Evolutionary conservation across 1,140 invertebrate species (phyloP).

Genomic region (Tribolium madens): DNA sequence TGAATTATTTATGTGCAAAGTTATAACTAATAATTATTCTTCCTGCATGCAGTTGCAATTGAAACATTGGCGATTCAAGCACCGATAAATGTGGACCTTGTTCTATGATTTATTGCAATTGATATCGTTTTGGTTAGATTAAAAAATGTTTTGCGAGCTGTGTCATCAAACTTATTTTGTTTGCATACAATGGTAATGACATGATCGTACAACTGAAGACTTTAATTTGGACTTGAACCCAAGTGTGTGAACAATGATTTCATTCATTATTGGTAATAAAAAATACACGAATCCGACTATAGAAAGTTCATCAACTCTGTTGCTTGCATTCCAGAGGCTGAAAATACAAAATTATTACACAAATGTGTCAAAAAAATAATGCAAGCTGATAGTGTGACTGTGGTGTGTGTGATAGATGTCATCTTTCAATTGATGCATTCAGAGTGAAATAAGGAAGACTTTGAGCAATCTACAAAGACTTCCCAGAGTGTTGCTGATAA

Average conservation of each 20-base stretch:
- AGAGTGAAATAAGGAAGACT: not conserved
- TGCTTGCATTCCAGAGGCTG: not conserved
- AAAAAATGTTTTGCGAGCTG: not conserved
- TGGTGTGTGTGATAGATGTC: not conserved
- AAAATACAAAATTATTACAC: not conserved
- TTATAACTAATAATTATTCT: not conserved
- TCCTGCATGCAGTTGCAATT: not conserved
- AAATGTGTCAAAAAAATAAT: not conserved
- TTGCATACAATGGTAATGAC: slow-evolving; percentile 22
- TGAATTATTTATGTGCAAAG: not conserved
- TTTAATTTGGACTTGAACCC: not conserved
- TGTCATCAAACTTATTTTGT: not conserved
- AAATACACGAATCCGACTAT: not conserved
- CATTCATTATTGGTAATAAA: slow-evolving; percentile 6
- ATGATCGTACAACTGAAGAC: not conserved
- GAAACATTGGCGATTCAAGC: not conserved
- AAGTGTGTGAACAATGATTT: not conserved
- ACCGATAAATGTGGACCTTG: not conserved
- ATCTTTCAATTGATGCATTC: slow-evolving; percentile 16
- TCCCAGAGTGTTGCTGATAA: not conserved
- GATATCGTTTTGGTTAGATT: not conserved
- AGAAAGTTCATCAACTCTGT: not conserved
- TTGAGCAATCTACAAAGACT: not conserved
- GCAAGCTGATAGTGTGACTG: not conserved
- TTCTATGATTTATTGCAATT: not conserved